Percentiles rank a stretch among this genome's conserved stretches.
Conservation (phyloP, 2,888 invertebrate species). For the Tillus elongatus region DNA sequence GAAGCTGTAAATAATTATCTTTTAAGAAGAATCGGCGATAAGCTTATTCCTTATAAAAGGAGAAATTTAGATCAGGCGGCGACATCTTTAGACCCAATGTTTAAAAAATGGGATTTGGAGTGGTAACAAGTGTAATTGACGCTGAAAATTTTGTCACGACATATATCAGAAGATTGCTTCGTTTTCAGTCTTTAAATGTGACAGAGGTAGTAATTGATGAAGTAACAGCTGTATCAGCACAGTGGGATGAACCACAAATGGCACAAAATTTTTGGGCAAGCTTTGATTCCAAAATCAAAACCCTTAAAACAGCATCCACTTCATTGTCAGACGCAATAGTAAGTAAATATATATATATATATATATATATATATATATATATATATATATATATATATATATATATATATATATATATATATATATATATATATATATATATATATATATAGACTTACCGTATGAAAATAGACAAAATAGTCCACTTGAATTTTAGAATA, state of each 20-base stretch:
- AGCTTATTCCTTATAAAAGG: neutral
- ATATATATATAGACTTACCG: neutral
- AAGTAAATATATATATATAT: neutral
- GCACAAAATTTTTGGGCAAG: neutral
- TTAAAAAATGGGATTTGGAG: slow-evolving; percentile 1
- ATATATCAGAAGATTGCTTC: neutral
- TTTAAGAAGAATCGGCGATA: neutral
- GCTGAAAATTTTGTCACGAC: slow-evolving; percentile 1
- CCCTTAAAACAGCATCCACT: neutral
- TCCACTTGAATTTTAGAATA: slow-evolving; percentile 1
- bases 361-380: no score
- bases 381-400: no score
- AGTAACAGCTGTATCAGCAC: neutral
- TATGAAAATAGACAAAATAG: neutral
- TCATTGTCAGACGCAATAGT: neutral
- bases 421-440: no score
- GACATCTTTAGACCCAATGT: neutral
- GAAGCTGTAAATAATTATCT: neutral
- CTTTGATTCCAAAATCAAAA: neutral
- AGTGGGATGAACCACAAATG: slow-evolving; percentile 1
- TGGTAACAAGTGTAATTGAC: no score
- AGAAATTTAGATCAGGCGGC: slow-evolving; percentile 2
- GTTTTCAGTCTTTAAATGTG: neutral
- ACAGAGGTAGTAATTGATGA: neutral
- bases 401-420: no score